phyloP scores from a whole-genome alignment of 2,797 vertebrate genomes.

The Benthosema pterotum region DNA sequence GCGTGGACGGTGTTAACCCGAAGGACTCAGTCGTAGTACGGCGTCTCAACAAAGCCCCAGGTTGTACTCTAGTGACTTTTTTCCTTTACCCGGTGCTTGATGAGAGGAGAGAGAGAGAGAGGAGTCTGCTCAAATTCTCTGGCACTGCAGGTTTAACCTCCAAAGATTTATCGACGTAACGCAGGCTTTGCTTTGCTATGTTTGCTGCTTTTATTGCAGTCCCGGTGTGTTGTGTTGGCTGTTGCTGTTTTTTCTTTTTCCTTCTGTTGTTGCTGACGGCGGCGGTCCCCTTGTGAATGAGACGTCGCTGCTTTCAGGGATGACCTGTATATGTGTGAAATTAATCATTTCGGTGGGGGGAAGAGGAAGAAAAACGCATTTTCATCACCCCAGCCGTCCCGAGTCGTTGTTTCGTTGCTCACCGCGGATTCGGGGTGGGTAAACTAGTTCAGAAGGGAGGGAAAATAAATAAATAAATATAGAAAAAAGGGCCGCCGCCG shows the following conservation, averaged over 20 bases:
- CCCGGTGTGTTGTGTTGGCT: too few species aligned
- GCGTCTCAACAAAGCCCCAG: too few species aligned
- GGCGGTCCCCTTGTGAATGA: conserved; percentile 77
- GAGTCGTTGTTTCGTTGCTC: conserved; percentile 45
- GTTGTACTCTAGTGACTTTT: conserved; percentile 71
- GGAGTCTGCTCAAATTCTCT: conserved; percentile 68
- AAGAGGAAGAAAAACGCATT: conserved; percentile 60
- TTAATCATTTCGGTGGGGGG: conserved; percentile 75
- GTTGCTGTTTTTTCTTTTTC: too few species aligned
- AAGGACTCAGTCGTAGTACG: too few species aligned
- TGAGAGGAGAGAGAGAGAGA: conserved; percentile 19
- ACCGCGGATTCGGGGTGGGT: conserved; percentile 46
- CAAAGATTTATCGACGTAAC: conserved; percentile 76
- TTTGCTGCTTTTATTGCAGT: conserved; percentile 77
- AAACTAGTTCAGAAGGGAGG: conserved; percentile 47
- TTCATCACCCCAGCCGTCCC: conserved; percentile 63
- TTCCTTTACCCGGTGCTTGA: conserved; percentile 65
- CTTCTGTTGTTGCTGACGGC: conserved; percentile 80
- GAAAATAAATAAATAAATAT: conserved; percentile 31
- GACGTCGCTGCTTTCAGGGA: conserved; percentile 76
- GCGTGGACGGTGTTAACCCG: too few species aligned
- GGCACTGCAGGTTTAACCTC: conserved; percentile 76
- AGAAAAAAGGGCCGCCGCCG: too few species aligned
- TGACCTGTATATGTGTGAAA: conserved; percentile 80
- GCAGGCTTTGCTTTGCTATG: conserved; percentile 52